Evolutionary conservation across 2,113 vertebrate genomes (phyloP).

Genomic region (Cavia porcellus): DNA sequence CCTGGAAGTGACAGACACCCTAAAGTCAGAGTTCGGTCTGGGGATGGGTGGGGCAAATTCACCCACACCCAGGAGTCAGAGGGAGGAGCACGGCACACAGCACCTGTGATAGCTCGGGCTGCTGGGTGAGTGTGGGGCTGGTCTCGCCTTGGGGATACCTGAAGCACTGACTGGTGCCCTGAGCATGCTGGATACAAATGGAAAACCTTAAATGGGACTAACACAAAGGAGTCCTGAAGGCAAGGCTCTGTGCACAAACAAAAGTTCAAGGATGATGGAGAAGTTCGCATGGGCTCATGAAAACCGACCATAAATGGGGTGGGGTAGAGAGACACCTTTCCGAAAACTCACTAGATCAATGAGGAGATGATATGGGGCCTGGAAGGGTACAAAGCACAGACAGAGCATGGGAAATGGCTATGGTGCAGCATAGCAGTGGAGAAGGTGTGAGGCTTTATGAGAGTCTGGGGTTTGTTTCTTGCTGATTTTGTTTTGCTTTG

Average conservation of each 20-base stretch:
- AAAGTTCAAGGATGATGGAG: neutral
- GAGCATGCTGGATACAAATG: neutral
- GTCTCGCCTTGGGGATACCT: neutral
- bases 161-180: neutral
- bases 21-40: neutral
- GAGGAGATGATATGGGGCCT: neutral
- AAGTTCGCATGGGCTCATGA: neutral
- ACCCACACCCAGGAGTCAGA: neutral
- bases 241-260: neutral
- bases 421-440: neutral
- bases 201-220: neutral
- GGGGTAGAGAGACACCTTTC: neutral
- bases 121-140: neutral
- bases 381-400: neutral
- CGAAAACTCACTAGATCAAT: rapidly evolving
- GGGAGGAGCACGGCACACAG: too few species aligned
- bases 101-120: rapidly evolving
- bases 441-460: rapidly evolving
- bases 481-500: neutral
- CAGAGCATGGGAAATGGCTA: too few species aligned
- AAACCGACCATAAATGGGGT: too few species aligned
- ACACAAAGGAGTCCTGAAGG: neutral
- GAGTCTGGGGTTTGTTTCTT: neutral
- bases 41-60: too few species aligned
- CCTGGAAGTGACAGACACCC: rapidly evolving